Conservation (phyloP, 2,797 vertebrate species). For the Nyctibius grandis region DNA sequence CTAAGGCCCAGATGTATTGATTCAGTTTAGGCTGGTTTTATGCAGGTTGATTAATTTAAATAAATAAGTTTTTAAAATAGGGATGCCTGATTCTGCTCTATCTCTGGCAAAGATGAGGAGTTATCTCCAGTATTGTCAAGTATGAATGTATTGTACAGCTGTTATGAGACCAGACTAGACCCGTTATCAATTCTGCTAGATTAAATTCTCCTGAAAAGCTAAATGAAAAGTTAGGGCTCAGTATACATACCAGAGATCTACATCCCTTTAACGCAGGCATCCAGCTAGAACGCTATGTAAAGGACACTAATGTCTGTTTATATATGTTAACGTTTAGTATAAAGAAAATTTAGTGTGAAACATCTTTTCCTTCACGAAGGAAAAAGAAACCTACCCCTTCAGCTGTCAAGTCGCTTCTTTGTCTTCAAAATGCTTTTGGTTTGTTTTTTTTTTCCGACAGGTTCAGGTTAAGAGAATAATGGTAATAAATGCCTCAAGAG, state of each 20-base stretch:
- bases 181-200: neutral
- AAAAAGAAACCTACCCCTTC: conserved; percentile 1
- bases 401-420: conserved; percentile 33
- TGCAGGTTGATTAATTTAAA: neutral
- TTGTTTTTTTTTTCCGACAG: neutral
- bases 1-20: neutral
- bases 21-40: neutral
- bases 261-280: neutral
- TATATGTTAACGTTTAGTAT: conserved; percentile 19
- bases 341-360: conserved; percentile 46
- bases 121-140: neutral
- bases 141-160: neutral
- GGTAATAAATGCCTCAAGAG: neutral
- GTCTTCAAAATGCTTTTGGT: neutral
- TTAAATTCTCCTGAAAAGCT: neutral
- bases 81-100: neutral
- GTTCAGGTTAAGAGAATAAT: conserved; percentile 37
- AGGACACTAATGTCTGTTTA: conserved; percentile 26
- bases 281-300: neutral
- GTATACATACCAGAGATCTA: neutral
- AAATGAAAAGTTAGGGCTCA: neutral
- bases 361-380: neutral
- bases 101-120: neutral
- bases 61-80: neutral
- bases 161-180: neutral